These are phyloP conservation scores for Cantharis rustica DNA, from an alignment of 2,888 invertebrate genomes.

Conservation along the genomic window DNA sequence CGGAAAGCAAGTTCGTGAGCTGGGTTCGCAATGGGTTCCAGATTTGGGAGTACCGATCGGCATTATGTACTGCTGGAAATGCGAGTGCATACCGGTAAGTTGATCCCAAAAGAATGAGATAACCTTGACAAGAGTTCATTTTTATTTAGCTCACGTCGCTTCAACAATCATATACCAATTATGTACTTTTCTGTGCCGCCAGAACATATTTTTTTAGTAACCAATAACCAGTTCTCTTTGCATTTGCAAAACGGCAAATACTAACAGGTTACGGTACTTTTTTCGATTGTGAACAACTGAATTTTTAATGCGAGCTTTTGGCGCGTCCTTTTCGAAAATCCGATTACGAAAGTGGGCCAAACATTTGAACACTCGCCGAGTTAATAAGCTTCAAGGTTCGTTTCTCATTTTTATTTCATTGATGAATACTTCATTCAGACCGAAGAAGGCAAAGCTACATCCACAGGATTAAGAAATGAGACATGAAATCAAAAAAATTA, in stretches of 20 bases:
- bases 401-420: conserved; percentile 25
- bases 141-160: conserved; percentile 33
- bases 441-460: conserved; percentile 25
- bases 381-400: background rate
- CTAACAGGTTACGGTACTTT: conserved; percentile 36
- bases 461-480: conserved; percentile 27
- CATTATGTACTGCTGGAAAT: conserved; percentile 93
- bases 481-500: conserved; percentile 33
- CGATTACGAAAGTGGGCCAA: background rate
- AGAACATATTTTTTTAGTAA: conserved; percentile 19
- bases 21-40: conserved; percentile 91
- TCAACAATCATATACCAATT: conserved; percentile 36
- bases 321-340: background rate
- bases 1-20: conserved; percentile 83
- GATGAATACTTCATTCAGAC: conserved; percentile 27
- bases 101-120: conserved; percentile 31
- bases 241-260: conserved; percentile 35
- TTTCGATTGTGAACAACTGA: conserved; percentile 17
- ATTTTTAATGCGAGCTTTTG: conserved; percentile 8
- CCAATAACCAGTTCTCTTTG: conserved; percentile 36
- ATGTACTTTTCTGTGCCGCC: conserved; percentile 36
- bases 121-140: conserved; percentile 29
- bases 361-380: background rate
- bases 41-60: conserved; percentile 93
- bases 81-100: conserved; percentile 94